These are phyloP conservation scores for Pampusana beccarii DNA, from an alignment of 2,113 vertebrate genomes.

Conservation along the genomic window DNA sequence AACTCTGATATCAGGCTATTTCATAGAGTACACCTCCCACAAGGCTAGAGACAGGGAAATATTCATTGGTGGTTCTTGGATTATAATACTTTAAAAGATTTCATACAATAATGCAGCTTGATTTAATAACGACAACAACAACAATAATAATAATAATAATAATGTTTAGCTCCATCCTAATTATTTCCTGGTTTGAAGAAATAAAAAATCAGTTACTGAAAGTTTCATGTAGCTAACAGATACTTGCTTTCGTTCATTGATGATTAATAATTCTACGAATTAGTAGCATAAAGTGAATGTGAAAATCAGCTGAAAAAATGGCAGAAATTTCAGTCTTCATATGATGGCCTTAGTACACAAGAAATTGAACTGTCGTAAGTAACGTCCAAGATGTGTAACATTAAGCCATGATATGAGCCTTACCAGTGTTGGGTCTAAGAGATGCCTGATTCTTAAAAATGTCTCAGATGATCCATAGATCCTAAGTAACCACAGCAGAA, in stretches of 20 bases:
- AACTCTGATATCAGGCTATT: not conserved
- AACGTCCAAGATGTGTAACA: not conserved
- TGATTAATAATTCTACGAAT: not conserved
- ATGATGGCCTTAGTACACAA: not conserved
- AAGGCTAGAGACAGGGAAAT: not conserved
- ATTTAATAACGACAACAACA: not conserved
- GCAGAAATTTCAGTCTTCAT: not conserved
- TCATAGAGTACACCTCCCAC: not conserved
- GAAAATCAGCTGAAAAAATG: not conserved
- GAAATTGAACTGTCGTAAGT: not conserved
- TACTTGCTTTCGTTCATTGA: not conserved
- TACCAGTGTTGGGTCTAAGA: not conserved
- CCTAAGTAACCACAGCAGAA: not conserved
- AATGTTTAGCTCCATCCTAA: not conserved
- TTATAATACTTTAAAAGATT: not conserved
- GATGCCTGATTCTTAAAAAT: not conserved
- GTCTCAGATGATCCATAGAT: too few relatives aligned
- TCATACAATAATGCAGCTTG: not conserved
- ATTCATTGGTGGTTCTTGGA: not conserved
- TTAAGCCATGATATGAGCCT: not conserved
- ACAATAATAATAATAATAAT: not conserved
- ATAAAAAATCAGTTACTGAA: not conserved
- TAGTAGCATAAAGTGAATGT: not conserved
- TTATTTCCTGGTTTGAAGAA: not conserved
- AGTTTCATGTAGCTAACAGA: not conserved